A percentile compares a stretch with the other conserved stretches of the same genome.
phyloP scores from a whole-genome alignment of 2,797 vertebrate species.

The Leptatherina wallacei region DNA sequence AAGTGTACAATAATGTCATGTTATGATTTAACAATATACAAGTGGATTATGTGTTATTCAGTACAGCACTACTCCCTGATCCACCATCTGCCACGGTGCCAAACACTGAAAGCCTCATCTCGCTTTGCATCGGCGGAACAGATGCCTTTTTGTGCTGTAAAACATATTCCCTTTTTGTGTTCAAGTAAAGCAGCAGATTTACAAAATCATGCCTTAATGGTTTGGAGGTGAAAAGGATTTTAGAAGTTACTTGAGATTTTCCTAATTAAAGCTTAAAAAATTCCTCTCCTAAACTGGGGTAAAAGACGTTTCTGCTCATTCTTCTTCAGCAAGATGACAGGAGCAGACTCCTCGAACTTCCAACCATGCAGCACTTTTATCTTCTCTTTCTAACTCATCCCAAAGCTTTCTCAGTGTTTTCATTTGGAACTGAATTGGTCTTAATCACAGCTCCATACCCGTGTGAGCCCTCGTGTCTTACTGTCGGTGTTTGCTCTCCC shows the following conservation, averaged over 20 bases:
- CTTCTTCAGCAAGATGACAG: conserved; percentile 8
- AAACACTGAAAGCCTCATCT: conserved; percentile 39
- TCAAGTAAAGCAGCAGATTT: conserved; percentile 16
- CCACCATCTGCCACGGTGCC: conserved; percentile 46
- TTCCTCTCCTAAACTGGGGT: conserved; percentile 21
- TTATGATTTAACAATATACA: conserved; percentile 48
- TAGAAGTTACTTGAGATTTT: conserved; percentile 4
- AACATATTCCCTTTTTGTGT: conserved; percentile 14
- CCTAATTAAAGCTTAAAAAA: conserved; percentile 20
- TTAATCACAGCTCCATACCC: conserved; percentile 1
- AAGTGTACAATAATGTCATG: conserved; percentile 29
- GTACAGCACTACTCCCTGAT: conserved; percentile 28
- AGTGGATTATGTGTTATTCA: conserved; percentile 47
- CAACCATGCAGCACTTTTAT: conserved; percentile 14
- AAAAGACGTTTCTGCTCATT: conserved; percentile 26
- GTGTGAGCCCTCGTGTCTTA: conserved; percentile 29
- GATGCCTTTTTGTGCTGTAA: conserved; percentile 34
- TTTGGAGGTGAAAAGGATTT: conserved; percentile 10
- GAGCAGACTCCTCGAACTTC: conserved; percentile 23
- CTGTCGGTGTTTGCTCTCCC: conserved; percentile 35
- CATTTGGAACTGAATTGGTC: conserved; percentile 6
- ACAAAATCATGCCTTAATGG: conserved; percentile 20
- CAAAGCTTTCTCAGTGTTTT: conserved; percentile 1
- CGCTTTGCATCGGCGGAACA: conserved; percentile 25
- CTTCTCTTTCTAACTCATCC: neutral